A percentile compares a stretch with the other conserved stretches of the same genome.
Evolutionary conservation across 1,140 invertebrate species (phyloP).

Genomic region (Maniola jurtina): DNA sequence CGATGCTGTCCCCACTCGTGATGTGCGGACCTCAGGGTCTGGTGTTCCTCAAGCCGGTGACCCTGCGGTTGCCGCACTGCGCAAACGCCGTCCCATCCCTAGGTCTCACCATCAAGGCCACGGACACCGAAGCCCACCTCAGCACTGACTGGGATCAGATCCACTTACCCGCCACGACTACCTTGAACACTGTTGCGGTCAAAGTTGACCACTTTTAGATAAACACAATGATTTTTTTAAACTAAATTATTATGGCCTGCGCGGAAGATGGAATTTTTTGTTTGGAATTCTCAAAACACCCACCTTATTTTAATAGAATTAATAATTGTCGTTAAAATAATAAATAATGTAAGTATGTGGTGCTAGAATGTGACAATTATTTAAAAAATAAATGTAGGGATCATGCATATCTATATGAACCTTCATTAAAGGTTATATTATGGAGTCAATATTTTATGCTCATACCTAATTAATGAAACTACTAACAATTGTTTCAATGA

Average conservation of each 20-base stretch:
- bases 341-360: conserved; percentile 40
- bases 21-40: conserved; percentile 97
- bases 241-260: too few species aligned
- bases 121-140: conserved; percentile 85
- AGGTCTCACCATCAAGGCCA: conserved; percentile 87
- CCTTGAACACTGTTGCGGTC: conserved; percentile 90
- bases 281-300: conserved; percentile 18
- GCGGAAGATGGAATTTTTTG: not conserved
- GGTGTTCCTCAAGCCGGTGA: conserved; percentile 91
- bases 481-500: conserved; percentile 18
- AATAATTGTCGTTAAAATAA: conserved; percentile 24
- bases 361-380: conserved; percentile 42
- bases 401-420: conserved; percentile 28
- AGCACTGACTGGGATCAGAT: conserved; percentile 88
- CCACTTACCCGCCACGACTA: conserved; percentile 86
- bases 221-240: not conserved
- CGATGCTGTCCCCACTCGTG: conserved; percentile 93
- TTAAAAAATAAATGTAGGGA: conserved; percentile 25
- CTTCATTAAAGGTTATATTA: conserved; percentile 15
- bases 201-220: conserved; percentile 92
- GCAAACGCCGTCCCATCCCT: conserved; percentile 85
- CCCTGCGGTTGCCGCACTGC: conserved; percentile 88
- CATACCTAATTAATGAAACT: not conserved
- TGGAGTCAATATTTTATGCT: conserved; percentile 13
- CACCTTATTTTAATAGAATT: conserved; percentile 22